A percentile compares a stretch with the other conserved stretches of the same genome.
Evolutionary conservation across 2,113 vertebrate species (phyloP).

Genomic region (Ctenomys sociabilis): DNA sequence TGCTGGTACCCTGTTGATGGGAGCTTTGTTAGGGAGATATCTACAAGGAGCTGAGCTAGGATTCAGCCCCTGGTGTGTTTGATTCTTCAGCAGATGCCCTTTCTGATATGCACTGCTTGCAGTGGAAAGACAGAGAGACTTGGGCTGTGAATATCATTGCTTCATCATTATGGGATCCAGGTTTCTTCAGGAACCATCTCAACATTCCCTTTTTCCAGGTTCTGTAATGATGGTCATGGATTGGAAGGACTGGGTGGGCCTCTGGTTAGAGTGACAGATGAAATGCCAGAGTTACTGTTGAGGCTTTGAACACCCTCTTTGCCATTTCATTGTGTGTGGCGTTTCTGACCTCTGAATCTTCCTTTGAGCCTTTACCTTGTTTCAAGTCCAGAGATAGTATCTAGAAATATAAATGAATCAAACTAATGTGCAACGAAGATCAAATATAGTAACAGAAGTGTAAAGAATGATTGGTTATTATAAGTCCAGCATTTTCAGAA

Average conservation of each 20-base stretch:
- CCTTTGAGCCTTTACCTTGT: not conserved
- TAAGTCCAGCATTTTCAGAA: not conserved
- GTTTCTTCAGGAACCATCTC: not conserved
- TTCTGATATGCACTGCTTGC: not conserved
- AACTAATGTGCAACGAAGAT: not conserved
- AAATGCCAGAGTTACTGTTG: not conserved
- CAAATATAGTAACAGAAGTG: not conserved
- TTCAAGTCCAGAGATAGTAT: not conserved
- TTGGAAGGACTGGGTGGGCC: not conserved
- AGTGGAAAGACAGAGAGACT: not conserved
- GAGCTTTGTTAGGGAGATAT: not conserved
- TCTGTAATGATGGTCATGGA: not conserved
- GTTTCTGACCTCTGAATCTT: not conserved
- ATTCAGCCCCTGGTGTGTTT: not conserved
- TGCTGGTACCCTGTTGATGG: not conserved
- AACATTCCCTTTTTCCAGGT: not conserved
- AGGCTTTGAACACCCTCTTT: not conserved
- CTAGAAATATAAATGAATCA: not conserved
- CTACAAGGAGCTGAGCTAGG: not conserved
- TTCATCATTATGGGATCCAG: not conserved
- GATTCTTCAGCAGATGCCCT: conserved; percentile 12
- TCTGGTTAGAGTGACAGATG: not conserved
- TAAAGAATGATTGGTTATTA: not conserved
- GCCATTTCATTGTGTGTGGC: accelerated
- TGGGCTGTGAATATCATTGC: not conserved